A percentile compares a stretch with the other conserved stretches of the same genome.
These are phyloP conservation scores for Amphipoea oculea DNA, from an alignment of 2,888 invertebrate species.

Conservation along the genomic window DNA sequence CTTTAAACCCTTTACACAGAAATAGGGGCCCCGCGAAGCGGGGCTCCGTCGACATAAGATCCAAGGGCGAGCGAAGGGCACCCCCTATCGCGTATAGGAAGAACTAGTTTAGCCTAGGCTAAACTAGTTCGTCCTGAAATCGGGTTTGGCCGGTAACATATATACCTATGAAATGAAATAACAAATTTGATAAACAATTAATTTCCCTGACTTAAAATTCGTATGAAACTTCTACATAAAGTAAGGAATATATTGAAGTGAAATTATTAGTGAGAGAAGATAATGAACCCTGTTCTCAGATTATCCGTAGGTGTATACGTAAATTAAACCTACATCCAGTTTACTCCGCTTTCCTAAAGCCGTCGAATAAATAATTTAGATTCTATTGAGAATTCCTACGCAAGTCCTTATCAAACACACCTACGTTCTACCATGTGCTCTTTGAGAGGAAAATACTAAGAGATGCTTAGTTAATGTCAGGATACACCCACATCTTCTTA, in stretches of 20 bases:
- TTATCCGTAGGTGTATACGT: slow-evolving; percentile 1
- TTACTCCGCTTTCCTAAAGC: slow-evolving; percentile 11
- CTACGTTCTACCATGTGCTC: not conserved
- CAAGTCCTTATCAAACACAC: not conserved
- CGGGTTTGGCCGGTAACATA: too few species aligned
- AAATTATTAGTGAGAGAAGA: not conserved
- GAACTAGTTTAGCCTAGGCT: too few species aligned
- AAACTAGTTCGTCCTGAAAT: too few species aligned
- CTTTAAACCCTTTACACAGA: too few species aligned
- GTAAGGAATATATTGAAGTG: not conserved
- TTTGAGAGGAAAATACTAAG: slow-evolving; percentile 13
- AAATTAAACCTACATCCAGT: slow-evolving; percentile 11
- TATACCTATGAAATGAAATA: too few species aligned
- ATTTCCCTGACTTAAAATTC: too few species aligned
- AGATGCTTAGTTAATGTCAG: not conserved
- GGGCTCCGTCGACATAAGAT: too few species aligned
- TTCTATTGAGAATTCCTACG: slow-evolving; percentile 8
- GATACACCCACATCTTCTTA: slow-evolving; percentile 3
- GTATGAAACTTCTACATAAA: not conserved
- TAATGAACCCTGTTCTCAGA: not conserved
- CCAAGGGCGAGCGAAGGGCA: too few species aligned
- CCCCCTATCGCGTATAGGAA: too few species aligned
- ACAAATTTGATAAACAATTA: not conserved
- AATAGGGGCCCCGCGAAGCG: too few species aligned
- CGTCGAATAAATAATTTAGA: slow-evolving; percentile 12